Conservation (phyloP, 2,113 vertebrate species). For the Emydocephalus ijimae region DNA sequence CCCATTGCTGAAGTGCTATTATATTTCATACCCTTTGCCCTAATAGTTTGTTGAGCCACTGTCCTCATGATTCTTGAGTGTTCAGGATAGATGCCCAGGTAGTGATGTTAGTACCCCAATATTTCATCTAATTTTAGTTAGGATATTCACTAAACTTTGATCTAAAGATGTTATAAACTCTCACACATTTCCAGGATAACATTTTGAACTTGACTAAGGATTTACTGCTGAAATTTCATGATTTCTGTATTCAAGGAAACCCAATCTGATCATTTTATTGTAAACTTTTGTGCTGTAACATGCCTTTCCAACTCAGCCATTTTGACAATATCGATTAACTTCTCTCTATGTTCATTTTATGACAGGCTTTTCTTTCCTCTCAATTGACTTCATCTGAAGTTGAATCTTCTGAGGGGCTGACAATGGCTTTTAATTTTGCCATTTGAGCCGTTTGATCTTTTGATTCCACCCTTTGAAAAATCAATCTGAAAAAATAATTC, state of each 20-base stretch:
- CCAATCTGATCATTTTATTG: background rate
- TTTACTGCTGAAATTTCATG: background rate
- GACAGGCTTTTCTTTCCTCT: background rate
- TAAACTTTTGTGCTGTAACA: background rate
- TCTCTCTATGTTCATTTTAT: background rate
- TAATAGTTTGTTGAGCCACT: background rate
- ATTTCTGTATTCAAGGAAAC: background rate
- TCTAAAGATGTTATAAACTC: background rate
- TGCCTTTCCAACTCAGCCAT: background rate
- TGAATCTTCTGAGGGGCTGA: background rate
- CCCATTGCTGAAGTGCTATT: background rate
- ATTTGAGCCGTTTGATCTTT: background rate
- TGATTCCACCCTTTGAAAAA: background rate
- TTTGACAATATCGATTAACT: background rate
- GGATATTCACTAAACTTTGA: background rate
- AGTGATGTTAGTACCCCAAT: background rate
- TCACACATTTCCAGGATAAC: background rate
- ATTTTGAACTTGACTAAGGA: background rate
- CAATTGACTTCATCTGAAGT: background rate
- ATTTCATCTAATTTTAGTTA: background rate
- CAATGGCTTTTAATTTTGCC: background rate
- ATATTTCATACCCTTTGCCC: background rate
- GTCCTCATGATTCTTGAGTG: background rate
- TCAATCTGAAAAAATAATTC: background rate
- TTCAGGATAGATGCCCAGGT: background rate